These are phyloP conservation scores for Thereva nobilitata DNA, from an alignment of 2,888 invertebrate genomes.

Conservation along the genomic window DNA sequence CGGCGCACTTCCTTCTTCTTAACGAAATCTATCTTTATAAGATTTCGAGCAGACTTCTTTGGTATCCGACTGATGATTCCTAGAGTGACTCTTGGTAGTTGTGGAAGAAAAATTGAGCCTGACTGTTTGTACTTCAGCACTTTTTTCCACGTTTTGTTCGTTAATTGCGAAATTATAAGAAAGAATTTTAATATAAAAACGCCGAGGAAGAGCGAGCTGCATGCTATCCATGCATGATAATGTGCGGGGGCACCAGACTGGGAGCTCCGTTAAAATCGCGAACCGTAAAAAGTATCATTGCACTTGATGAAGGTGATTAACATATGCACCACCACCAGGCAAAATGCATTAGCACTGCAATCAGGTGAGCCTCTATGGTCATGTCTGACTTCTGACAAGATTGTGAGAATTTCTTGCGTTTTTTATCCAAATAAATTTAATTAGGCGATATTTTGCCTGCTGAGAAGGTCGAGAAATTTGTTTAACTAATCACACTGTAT, in stretches of 20 bases:
- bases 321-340: constrained; percentile 15
- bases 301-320: constrained; percentile 23
- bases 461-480: no score
- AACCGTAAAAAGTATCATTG: constrained; percentile 36
- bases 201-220: constrained; percentile 1
- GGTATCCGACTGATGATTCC: neutral
- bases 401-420: neutral
- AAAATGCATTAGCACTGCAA: neutral
- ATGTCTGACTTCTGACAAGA: neutral
- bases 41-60: neutral
- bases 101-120: constrained; percentile 18
- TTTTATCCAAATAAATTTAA: no score
- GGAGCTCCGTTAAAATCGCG: constrained; percentile 27
- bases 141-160: constrained; percentile 31
- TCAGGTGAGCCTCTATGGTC: constrained; percentile 10
- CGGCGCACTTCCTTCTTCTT: constrained; percentile 8
- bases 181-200: constrained; percentile 13
- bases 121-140: constrained; percentile 25
- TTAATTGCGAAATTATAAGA: constrained; percentile 27
- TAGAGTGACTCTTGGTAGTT: neutral
- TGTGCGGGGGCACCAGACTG: constrained; percentile 25
- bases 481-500: no score
- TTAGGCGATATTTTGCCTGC: no score
- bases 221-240: constrained; percentile 19
- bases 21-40: neutral